Percentiles rank a stretch among this genome's conserved stretches.
These are phyloP conservation scores for Ylistrum balloti DNA, from an alignment of 1,140 invertebrate species.

Conservation along the genomic window DNA sequence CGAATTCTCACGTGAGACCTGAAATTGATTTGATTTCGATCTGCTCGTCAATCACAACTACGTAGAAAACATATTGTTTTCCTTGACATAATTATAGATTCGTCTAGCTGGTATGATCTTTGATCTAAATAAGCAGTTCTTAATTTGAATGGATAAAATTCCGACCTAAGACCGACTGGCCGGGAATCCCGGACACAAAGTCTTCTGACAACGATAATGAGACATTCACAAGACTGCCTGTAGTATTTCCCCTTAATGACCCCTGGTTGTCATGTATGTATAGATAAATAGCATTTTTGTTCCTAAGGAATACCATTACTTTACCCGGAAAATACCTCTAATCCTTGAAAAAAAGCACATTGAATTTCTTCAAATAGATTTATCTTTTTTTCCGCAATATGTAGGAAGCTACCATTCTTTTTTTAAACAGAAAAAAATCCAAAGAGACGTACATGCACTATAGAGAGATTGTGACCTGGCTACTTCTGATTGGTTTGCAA, in stretches of 20 bases:
- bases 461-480: constrained; percentile 3
- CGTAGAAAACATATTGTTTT: neutral
- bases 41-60: neutral
- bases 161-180: neutral
- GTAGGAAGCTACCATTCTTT: neutral
- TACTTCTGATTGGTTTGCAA: constrained; percentile 25
- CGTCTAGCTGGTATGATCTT: neutral
- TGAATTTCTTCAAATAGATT: constrained; percentile 40
- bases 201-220: neutral
- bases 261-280: neutral
- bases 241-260: neutral
- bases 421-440: constrained; percentile 16
- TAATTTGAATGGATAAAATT: neutral
- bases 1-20: too few species aligned
- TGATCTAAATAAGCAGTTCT: constrained; percentile 26
- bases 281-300: neutral
- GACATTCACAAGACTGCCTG: neutral
- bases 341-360: neutral
- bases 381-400: neutral
- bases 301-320: neutral
- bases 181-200: neutral
- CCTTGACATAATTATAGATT: neutral
- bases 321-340: constrained; percentile 22
- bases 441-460: constrained; percentile 3
- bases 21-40: neutral